Percentiles rank a stretch among this genome's conserved stretches.
These are phyloP conservation scores for Trachelus stipa DNA, from an alignment of 2,888 invertebrate genomes.

Conservation along the genomic window DNA sequence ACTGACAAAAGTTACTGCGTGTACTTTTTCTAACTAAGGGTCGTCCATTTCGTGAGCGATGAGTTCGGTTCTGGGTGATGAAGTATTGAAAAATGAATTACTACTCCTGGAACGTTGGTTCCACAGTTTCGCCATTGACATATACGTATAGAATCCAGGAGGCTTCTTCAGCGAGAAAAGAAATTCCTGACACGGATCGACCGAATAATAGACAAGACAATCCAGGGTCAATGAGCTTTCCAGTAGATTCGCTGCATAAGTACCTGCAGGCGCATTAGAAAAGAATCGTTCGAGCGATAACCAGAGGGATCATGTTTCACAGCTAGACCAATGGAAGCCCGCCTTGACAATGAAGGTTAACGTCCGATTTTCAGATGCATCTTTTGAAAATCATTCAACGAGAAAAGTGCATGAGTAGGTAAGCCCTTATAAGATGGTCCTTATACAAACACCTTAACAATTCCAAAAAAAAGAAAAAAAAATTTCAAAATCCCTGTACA, in stretches of 20 bases:
- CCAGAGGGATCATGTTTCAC: background rate
- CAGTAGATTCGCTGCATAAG: background rate
- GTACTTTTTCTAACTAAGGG: conserved; percentile 29
- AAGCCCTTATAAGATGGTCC: background rate
- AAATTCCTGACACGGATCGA: background rate
- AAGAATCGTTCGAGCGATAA: background rate
- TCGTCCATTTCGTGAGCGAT: conserved; percentile 37
- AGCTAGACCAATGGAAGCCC: background rate
- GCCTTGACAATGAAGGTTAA: background rate
- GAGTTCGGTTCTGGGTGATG: conserved; percentile 30
- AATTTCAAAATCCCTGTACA: too few species aligned
- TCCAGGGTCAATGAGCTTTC: background rate
- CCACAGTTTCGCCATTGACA: background rate
- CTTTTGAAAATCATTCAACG: background rate
- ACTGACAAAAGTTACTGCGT: conserved; percentile 41
- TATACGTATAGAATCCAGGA: background rate
- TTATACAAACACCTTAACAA: background rate
- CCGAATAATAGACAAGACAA: background rate
- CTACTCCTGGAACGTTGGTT: background rate
- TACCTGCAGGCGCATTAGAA: background rate
- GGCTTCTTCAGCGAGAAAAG: background rate
- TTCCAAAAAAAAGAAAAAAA: too few species aligned
- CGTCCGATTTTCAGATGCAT: background rate
- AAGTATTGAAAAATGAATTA: conserved; percentile 49
- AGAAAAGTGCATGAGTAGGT: background rate